Conservation (phyloP, 2,113 vertebrate genomes). For the Sander lucioperca region DNA sequence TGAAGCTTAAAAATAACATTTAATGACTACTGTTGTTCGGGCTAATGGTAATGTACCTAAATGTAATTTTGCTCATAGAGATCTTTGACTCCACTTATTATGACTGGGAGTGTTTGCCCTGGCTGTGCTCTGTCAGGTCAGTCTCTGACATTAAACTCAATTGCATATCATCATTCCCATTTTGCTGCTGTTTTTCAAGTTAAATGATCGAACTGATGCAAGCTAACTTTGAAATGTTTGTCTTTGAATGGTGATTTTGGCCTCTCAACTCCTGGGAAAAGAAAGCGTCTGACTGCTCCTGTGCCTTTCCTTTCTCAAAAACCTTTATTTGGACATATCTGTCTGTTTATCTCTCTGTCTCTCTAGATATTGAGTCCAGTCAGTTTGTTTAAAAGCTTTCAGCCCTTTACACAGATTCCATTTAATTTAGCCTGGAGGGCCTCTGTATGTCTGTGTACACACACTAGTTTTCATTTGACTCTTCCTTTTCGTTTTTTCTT, state of each 20-base stretch:
- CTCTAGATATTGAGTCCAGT: conserved; percentile 45
- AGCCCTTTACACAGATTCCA: conserved; percentile 45
- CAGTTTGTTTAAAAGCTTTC: conserved; percentile 76
- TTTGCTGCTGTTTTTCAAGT: conserved; percentile 41
- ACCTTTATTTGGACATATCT: conserved; percentile 23
- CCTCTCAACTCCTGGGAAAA: conserved; percentile 37
- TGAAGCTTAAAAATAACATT: not conserved
- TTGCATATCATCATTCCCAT: conserved; percentile 16
- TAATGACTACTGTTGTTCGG: conserved; percentile 16
- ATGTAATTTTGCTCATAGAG: conserved; percentile 31
- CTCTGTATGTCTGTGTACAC: conserved; percentile 63
- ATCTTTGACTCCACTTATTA: conserved; percentile 53
- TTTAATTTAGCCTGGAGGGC: conserved; percentile 64
- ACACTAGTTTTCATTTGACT: conserved; percentile 64
- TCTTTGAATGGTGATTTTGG: not conserved
- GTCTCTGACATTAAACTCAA: conserved; percentile 50
- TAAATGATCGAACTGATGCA: conserved; percentile 20
- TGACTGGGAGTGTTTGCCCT: conserved; percentile 31
- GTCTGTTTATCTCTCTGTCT: conserved; percentile 40
- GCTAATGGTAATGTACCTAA: conserved; percentile 47
- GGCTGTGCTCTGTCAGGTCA: conserved; percentile 20
- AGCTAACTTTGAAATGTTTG: conserved; percentile 11
- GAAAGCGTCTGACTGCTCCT: not conserved
- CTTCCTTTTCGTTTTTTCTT: conserved; percentile 38
- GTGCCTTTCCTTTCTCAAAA: not conserved